Percentiles rank a stretch among this genome's conserved stretches.
Evolutionary conservation across 2,888 invertebrate genomes (phyloP).

Genomic region (Lacanobia oleracea): DNA sequence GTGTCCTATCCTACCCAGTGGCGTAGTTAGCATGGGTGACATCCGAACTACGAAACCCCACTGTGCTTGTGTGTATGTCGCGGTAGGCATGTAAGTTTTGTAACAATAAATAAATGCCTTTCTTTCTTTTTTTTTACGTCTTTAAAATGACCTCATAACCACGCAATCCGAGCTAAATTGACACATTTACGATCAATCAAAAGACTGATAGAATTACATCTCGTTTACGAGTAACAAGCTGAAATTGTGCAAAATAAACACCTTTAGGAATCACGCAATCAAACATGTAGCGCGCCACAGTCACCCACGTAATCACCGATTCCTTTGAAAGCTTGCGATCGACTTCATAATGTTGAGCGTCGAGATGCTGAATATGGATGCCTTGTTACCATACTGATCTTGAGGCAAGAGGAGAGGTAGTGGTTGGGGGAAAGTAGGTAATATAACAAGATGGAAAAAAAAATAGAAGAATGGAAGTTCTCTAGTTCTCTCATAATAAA

Average conservation of each 20-base stretch:
- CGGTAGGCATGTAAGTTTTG: too few species aligned
- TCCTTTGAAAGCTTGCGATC: conserved; percentile 55
- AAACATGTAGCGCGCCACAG: conserved; percentile 40
- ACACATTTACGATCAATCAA: conserved; percentile 2
- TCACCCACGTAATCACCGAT: conserved; percentile 44
- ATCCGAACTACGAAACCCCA: too few species aligned
- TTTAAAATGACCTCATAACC: not conserved
- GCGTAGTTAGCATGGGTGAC: too few species aligned
- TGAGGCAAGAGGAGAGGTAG: not conserved
- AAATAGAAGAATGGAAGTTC: too few species aligned
- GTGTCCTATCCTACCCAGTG: too few species aligned
- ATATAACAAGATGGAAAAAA: too few species aligned
- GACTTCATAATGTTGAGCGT: conserved; percentile 46
- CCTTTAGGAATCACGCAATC: conserved; percentile 31
- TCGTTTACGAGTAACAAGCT: conserved; percentile 22
- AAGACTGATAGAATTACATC: not conserved
- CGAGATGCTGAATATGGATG: conserved; percentile 55
- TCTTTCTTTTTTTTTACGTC: too few species aligned
- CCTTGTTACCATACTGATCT: conserved; percentile 31
- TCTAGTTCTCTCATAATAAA: too few species aligned
- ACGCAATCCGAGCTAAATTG: not conserved
- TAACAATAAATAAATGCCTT: too few species aligned
- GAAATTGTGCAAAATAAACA: conserved; percentile 11
- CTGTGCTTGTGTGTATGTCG: too few species aligned
- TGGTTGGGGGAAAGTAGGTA: not conserved